Evolutionary conservation across 2,888 invertebrate species (phyloP).

Genomic region (Lepidocyrtinus sp.): DNA sequence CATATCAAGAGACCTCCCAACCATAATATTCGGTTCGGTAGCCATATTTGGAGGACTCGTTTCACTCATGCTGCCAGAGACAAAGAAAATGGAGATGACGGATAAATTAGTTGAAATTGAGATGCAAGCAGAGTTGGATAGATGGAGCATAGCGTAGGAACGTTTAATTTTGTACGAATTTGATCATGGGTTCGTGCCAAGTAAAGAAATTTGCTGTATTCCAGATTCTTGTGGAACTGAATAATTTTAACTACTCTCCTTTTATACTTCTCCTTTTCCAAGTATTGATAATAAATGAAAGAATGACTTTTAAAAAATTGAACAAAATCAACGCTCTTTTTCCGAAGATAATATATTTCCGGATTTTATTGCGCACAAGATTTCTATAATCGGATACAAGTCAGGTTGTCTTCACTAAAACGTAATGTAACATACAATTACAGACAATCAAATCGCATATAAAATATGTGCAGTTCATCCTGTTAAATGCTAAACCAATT

Average conservation of each 20-base stretch:
- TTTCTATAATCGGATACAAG: too few species aligned
- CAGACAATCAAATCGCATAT: too few species aligned
- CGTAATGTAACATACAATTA: too few species aligned
- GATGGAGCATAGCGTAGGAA: conserved; percentile 8
- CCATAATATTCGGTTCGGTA: conserved; percentile 63
- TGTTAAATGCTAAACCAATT: too few species aligned
- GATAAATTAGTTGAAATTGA: conserved; percentile 61
- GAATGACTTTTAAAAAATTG: background rate
- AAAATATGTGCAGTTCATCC: too few species aligned
- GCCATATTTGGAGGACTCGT: conserved; percentile 55
- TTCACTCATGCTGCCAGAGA: conserved; percentile 65
- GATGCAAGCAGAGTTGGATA: conserved; percentile 34
- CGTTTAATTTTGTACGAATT: background rate
- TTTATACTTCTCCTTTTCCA: background rate
- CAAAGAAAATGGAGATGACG: conserved; percentile 64
- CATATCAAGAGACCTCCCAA: conserved; percentile 63
- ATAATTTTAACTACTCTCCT: background rate
- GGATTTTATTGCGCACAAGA: too few species aligned
- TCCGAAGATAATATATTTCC: too few species aligned
- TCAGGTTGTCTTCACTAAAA: too few species aligned
- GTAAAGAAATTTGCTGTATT: too few species aligned
- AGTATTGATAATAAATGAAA: background rate
- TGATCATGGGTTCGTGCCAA: too few species aligned
- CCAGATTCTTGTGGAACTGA: too few species aligned
- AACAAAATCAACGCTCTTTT: too few species aligned